These are phyloP conservation scores for Ceratosolen solmsi DNA, from an alignment of 1,140 invertebrate species.

Conservation along the genomic window DNA sequence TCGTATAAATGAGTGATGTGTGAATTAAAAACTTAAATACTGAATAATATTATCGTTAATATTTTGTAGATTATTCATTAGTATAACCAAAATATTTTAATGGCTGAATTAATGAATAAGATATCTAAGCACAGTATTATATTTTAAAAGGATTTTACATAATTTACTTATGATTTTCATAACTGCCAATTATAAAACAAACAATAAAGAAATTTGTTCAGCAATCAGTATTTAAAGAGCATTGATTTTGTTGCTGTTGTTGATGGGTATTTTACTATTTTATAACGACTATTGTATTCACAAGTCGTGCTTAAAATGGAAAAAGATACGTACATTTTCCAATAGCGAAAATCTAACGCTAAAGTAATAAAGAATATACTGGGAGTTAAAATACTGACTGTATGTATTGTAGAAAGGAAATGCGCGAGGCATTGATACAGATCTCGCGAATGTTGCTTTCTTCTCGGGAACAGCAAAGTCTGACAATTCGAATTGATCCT, in stretches of 20 bases:
- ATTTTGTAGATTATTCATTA: no score
- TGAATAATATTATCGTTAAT: no score
- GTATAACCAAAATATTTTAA: no score
- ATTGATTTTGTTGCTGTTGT: neutral
- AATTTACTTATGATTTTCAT: neutral
- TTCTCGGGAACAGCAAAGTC: neutral
- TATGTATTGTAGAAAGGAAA: slow-evolving; percentile 43
- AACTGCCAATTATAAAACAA: neutral
- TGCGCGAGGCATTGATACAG: slow-evolving; percentile 20
- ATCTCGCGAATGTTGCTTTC: slow-evolving; percentile 37
- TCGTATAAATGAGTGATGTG: no score
- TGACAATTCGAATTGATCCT: slow-evolving; percentile 42
- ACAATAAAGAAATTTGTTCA: neutral
- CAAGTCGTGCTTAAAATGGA: neutral
- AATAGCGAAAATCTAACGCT: neutral
- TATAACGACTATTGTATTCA: neutral
- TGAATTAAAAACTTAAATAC: no score
- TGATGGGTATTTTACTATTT: neutral
- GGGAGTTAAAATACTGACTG: neutral
- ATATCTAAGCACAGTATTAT: no score
- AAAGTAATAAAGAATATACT: slow-evolving; percentile 28
- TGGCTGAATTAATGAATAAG: no score
- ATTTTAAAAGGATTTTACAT: no score
- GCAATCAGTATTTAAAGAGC: neutral
- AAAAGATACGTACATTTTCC: neutral